Percentiles rank a stretch among this genome's conserved stretches.
Evolutionary conservation across 2,888 invertebrate genomes (phyloP).

Genomic region (Chironomus tentans): DNA sequence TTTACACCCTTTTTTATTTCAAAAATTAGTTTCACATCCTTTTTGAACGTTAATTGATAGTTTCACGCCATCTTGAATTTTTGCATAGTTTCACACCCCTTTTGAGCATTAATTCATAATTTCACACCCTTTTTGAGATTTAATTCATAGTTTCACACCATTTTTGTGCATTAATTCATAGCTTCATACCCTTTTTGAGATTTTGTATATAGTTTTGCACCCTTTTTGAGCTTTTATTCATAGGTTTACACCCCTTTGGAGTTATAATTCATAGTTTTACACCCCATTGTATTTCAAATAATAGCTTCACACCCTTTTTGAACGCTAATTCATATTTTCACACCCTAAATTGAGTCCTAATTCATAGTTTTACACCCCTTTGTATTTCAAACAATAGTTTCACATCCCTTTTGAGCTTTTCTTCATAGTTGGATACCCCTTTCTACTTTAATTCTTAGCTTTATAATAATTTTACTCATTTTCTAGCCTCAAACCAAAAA

Average conservation of each 20-base stretch:
- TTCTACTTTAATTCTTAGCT: too few species aligned
- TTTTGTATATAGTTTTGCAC: too few species aligned
- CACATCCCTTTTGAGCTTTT: neutral
- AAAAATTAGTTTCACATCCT: too few species aligned
- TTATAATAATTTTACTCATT: too few species aligned
- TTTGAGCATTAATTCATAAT: neutral
- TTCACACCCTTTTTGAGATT: neutral
- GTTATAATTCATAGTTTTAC: too few species aligned
- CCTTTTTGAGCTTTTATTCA: neutral
- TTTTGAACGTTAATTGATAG: neutral
- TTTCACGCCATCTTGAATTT: neutral
- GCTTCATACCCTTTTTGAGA: too few species aligned
- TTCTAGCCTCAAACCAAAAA: conserved; percentile 33
- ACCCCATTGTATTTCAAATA: too few species aligned
- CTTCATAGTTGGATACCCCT: neutral
- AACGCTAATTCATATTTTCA: neutral
- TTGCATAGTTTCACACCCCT: neutral
- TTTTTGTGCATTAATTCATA: neutral
- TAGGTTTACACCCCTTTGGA: too few species aligned
- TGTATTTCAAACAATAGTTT: neutral
- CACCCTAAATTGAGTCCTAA: neutral
- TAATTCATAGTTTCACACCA: neutral
- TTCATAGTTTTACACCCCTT: neutral
- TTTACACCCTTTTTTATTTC: too few species aligned
- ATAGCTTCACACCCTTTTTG: too few species aligned